phyloP scores from a whole-genome alignment of 2,113 vertebrate genomes.

The Myiopsitta monachus region DNA sequence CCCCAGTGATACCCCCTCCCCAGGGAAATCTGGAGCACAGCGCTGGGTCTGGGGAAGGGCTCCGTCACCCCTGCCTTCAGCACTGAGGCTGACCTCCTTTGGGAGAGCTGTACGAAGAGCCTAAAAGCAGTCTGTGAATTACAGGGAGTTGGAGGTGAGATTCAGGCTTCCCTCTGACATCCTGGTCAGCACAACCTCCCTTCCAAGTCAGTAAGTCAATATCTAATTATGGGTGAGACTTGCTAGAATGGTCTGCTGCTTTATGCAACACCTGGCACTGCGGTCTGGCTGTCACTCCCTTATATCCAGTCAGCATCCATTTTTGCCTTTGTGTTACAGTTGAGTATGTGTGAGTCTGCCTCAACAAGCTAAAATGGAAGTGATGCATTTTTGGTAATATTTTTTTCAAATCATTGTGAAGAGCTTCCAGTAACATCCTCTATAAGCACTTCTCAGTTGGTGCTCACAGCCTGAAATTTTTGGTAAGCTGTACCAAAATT shows the following conservation, averaged over 20 bases:
- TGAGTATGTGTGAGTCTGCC: background rate
- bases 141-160: background rate
- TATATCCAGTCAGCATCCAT: background rate
- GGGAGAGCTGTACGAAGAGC: background rate
- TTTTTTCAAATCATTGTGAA: background rate
- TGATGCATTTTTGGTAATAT: background rate
- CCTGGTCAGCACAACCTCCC: background rate
- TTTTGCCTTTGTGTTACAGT: background rate
- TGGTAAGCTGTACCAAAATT: background rate
- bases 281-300: fast-evolving
- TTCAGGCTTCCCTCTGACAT: fast-evolving
- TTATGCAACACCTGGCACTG: background rate
- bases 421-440: background rate
- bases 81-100: background rate
- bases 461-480: background rate
- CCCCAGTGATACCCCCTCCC: background rate
- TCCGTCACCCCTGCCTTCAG: background rate
- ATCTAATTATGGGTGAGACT: background rate
- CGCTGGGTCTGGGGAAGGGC: fast-evolving
- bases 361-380: background rate
- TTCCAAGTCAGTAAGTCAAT: background rate
- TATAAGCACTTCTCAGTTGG: background rate
- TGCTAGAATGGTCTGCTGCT: background rate
- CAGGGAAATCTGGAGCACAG: background rate
- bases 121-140: background rate